Evolutionary conservation across 2,113 vertebrate species (phyloP), one percentile per base, ranked within the genome.

Genomic region (Hyperoodon ampullatus): DNA sequence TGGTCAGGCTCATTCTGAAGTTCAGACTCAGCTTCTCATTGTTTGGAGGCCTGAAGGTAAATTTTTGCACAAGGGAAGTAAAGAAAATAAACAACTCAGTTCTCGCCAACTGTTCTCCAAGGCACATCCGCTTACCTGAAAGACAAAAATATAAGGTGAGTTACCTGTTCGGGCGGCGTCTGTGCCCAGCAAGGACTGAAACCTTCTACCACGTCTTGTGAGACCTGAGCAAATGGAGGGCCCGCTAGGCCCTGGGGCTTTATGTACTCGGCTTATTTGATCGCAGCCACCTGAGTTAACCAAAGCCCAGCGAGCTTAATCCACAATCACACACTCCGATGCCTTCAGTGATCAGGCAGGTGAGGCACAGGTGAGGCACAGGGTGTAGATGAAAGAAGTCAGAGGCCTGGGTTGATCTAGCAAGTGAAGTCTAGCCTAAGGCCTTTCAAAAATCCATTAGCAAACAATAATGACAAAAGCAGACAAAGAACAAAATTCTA

Each of bases 31-130:
- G 71, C 0, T 97, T 93, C 7, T 97, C 98, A 72, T 96, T 98
- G 0, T 94, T 96, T 2, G 98, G 95, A 0, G 97, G 90, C 35
- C 97, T 99, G 97, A 99, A 99, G n/a, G 90, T 87, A 96, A 99
- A 99, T 60, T 98, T 99, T 98, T 99, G 99, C 53, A 99, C 78
- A 74, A 99, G 98, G 89, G 95, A 85, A 4, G 99, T 98, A 65
- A 99, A 99, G 97, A 99, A 99, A 92, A 99, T 98, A 93, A 99
- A 99, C 60, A 99, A 97, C 96, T 99, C 99, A 1, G 98, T 86
- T 53, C 98, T 99, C 0, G 99, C 99, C 96, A 99, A 93, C 66
- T 98, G 70, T 96, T 99, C 99, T 0, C 99, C 99, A 16, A 98
- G 98, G 97, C 99, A 99, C 1, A 82, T 93, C 4, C 99, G 98